These are phyloP conservation scores for Hydrozoanthus tunicans DNA, from an alignment of 64 coral and sea anemone species.

Conservation along the genomic window DNA sequence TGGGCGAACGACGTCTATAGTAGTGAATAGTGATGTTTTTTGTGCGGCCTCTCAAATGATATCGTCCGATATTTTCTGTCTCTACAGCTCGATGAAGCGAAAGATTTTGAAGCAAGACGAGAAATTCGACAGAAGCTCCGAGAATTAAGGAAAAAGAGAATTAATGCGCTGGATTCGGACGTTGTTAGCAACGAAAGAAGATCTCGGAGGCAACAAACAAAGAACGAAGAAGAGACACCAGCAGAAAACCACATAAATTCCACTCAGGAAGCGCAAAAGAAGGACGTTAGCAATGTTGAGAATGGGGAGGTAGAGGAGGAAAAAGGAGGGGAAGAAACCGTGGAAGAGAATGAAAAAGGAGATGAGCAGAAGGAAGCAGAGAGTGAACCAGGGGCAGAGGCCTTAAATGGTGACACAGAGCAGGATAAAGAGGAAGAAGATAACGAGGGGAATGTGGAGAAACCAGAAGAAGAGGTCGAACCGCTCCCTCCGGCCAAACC, in stretches of 20 bases:
- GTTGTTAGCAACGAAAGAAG: conserved; percentile 24
- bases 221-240: conserved; percentile 1
- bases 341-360: not conserved
- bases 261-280: not conserved
- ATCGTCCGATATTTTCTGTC: not conserved
- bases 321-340: not conserved
- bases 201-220: conserved; percentile 38
- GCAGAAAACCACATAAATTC: not conserved
- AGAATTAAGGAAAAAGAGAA: conserved; percentile 46
- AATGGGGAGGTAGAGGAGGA: conserved; percentile 32
- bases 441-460: not conserved
- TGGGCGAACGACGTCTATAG: too few relatives aligned
- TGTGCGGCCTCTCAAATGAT: too few relatives aligned
- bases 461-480: conserved; percentile 26
- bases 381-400: not conserved
- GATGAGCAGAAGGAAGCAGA: not conserved
- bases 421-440: conserved; percentile 3
- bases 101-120: conserved; percentile 56
- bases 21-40: too few relatives aligned
- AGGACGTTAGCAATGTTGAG: conserved; percentile 5
- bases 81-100: conserved; percentile 54
- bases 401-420: conserved; percentile 6
- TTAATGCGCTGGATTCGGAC: conserved; percentile 39
- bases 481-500: conserved; percentile 11
- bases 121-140: conserved; percentile 54